These are phyloP conservation scores for Dasypolia templi DNA, from an alignment of 2,888 invertebrate genomes.

Conservation along the genomic window DNA sequence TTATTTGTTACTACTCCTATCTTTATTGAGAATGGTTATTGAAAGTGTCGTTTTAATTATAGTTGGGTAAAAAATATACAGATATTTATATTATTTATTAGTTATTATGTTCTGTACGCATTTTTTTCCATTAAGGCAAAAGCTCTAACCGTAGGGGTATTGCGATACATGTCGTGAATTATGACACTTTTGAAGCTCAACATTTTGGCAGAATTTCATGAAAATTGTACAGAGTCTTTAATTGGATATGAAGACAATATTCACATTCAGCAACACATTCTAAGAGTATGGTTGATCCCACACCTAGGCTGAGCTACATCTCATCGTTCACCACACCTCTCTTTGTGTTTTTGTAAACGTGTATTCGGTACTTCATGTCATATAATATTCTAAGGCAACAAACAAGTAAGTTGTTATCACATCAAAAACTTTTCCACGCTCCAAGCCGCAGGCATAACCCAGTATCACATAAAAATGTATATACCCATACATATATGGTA, in stretches of 20 bases:
- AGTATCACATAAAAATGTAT: conserved; percentile 27
- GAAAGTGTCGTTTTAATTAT: conserved; percentile 15
- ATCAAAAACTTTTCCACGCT: conserved; percentile 25
- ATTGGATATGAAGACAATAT: not conserved
- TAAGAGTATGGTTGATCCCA: too few relatives aligned
- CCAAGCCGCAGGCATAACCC: not conserved
- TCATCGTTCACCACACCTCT: not conserved
- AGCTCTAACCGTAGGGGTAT: too few relatives aligned
- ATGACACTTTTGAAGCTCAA: not conserved
- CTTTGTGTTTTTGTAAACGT: not conserved
- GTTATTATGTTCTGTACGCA: not conserved
- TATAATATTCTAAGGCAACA: conserved; percentile 4
- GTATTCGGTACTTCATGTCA: not conserved
- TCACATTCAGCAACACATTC: not conserved
- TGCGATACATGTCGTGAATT: not conserved
- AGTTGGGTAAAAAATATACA: conserved; percentile 20
- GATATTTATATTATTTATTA: not conserved
- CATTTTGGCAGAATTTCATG: not conserved
- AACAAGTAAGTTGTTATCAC: not conserved
- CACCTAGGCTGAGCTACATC: not conserved
- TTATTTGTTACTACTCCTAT: conserved; percentile 31
- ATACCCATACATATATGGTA: conserved; percentile 45
- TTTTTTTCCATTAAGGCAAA: conserved; percentile 1
- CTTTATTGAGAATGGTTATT: conserved; percentile 36
- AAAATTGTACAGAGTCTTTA: not conserved